Percentiles rank a stretch among this genome's conserved stretches.
phyloP scores from a whole-genome alignment of 2,113 vertebrate genomes.

The Myotis brandtii region DNA sequence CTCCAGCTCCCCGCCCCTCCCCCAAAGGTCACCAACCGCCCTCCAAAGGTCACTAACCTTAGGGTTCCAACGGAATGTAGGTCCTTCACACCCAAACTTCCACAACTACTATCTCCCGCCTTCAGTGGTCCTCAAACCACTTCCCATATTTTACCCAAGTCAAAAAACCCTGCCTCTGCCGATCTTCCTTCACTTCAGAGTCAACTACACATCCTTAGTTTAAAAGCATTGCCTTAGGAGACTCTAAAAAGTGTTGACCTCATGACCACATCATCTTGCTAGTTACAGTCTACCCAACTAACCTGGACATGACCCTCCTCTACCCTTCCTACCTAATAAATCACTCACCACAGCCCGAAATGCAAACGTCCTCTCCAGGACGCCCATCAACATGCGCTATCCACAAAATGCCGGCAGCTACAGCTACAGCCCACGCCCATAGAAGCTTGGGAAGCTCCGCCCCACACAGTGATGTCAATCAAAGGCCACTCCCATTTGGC shows the following conservation, averaged over 20 bases:
- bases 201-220: background rate
- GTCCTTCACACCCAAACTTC: background rate
- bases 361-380: rapidly evolving
- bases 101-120: background rate
- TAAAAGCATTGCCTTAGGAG: background rate
- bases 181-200: background rate
- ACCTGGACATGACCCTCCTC: background rate
- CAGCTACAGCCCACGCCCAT: too few relatives aligned
- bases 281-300: background rate
- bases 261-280: background rate
- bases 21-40: background rate
- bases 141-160: background rate
- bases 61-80: background rate
- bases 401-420: background rate
- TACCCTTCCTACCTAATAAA: background rate
- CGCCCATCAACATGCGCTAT: rapidly evolving
- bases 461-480: background rate
- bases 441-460: background rate
- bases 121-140: background rate
- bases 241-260: background rate
- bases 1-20: background rate
- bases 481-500: background rate
- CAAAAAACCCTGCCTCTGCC: background rate
- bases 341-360: background rate
- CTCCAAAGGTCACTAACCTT: background rate